phyloP scores from a whole-genome alignment of 2,888 invertebrate species.

The Agrilus cyanescens region DNA sequence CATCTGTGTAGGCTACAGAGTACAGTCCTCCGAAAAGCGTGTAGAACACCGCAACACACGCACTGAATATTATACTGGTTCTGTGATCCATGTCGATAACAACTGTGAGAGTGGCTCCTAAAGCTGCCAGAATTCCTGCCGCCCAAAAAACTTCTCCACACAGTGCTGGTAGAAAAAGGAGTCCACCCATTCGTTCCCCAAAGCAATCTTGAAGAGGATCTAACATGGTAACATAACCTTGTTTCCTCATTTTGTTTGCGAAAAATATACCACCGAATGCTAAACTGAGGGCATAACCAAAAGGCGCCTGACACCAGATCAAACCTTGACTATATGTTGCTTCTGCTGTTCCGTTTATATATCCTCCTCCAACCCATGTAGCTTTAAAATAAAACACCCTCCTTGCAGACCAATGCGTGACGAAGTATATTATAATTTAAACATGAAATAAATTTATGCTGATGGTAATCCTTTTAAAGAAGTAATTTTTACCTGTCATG shows the following conservation, averaged over 20 bases:
- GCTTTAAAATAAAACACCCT: slow-evolving; percentile 44
- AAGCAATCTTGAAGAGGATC: slow-evolving; percentile 96
- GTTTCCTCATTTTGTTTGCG: slow-evolving; percentile 93
- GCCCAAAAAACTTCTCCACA: slow-evolving; percentile 99
- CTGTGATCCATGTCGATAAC: slow-evolving; percentile 93
- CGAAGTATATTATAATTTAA: background rate
- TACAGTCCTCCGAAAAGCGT: slow-evolving; percentile 96
- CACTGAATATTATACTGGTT: slow-evolving; percentile 87
- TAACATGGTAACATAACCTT: slow-evolving; percentile 97
- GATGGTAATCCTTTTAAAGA: background rate
- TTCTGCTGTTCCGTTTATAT: slow-evolving; percentile 98
- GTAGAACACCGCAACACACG: slow-evolving; percentile 94
- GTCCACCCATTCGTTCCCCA: slow-evolving; percentile 94
- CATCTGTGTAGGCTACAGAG: slow-evolving; percentile 97
- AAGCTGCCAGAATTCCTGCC: slow-evolving; percentile 90
- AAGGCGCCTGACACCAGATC: slow-evolving; percentile 98
- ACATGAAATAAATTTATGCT: background rate
- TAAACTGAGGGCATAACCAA: slow-evolving; percentile 92
- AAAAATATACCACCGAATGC: slow-evolving; percentile 96
- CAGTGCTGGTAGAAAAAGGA: slow-evolving; percentile 90
- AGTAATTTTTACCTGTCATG: slow-evolving; percentile 72
- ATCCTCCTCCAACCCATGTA: slow-evolving; percentile 99
- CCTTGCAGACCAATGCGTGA: background rate
- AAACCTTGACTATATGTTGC: slow-evolving; percentile 87
- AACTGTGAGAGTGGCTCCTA: slow-evolving; percentile 91